phyloP scores from a whole-genome alignment of 1,140 invertebrate species.

The Drosophila watanabei region DNA sequence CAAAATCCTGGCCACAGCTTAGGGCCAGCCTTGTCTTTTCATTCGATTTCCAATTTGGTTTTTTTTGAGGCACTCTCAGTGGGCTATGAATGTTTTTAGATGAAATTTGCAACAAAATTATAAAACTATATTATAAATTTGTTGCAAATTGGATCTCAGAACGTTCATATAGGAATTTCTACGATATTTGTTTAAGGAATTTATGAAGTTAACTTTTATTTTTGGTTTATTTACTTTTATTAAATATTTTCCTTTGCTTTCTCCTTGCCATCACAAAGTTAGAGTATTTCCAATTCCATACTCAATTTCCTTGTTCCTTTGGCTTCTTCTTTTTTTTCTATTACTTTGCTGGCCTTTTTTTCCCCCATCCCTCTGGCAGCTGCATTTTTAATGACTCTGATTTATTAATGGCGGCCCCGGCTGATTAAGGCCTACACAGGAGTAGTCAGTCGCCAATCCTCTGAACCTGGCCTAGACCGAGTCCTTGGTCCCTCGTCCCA shows the following conservation, averaged over 20 bases:
- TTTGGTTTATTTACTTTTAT: background rate
- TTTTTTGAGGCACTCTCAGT: constrained; percentile 13
- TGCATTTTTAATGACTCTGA: constrained; percentile 85
- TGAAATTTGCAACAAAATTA: background rate
- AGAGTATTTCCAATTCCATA: constrained; percentile 18
- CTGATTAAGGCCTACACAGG: constrained; percentile 81
- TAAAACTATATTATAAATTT: too few species aligned
- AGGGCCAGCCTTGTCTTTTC: constrained; percentile 49
- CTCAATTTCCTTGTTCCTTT: background rate
- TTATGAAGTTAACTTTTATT: too few species aligned
- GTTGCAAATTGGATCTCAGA: too few species aligned
- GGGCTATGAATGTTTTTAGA: background rate
- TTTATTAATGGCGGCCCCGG: constrained; percentile 84
- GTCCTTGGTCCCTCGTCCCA: background rate
- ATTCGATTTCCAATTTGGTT: constrained; percentile 79
- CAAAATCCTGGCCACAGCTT: constrained; percentile 48
- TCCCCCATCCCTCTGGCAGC: constrained; percentile 60
- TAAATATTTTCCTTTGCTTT: background rate
- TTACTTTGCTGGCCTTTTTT: constrained; percentile 47
- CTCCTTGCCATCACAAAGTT: background rate
- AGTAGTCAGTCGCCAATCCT: constrained; percentile 11
- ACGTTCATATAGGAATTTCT: too few species aligned
- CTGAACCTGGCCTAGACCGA: background rate
- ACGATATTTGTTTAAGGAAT: background rate
- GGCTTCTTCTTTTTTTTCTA: constrained; percentile 45